Conservation (phyloP, 2,113 vertebrate species). For the Marcusenius ussheri region DNA sequence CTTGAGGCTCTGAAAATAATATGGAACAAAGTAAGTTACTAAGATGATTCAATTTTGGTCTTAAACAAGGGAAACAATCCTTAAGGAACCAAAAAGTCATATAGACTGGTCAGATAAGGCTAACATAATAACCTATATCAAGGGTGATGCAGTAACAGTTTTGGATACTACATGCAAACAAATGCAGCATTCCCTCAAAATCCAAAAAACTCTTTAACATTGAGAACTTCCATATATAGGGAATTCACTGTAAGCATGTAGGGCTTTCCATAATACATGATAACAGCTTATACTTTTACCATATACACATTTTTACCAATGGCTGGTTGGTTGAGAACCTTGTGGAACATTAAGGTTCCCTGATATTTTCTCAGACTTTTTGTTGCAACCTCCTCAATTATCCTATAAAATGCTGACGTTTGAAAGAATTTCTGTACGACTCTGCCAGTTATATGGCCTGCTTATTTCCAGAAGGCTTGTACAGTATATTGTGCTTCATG, state of each 20-base stretch:
- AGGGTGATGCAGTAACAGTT: background rate
- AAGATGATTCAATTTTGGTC: background rate
- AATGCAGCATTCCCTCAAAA: background rate
- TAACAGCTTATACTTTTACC: background rate
- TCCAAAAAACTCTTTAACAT: background rate
- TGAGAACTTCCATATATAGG: background rate
- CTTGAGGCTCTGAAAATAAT: background rate
- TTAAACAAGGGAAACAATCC: background rate
- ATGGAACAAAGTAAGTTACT: background rate
- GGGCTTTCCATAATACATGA: background rate
- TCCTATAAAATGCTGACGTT: background rate
- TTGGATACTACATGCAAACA: background rate
- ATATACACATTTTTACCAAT: background rate
- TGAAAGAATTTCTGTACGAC: background rate
- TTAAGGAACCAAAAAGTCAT: background rate
- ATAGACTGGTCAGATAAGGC: background rate
- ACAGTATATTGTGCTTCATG: background rate
- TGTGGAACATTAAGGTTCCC: background rate
- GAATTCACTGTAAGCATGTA: background rate
- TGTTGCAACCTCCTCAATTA: background rate
- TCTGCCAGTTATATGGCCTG: background rate
- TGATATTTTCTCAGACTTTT: background rate
- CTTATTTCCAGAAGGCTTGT: background rate
- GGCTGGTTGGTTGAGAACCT: background rate
- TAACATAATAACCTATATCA: background rate